Evolutionary conservation across 2,113 vertebrate species (phyloP).

Genomic region (Nesoenas mayeri): DNA sequence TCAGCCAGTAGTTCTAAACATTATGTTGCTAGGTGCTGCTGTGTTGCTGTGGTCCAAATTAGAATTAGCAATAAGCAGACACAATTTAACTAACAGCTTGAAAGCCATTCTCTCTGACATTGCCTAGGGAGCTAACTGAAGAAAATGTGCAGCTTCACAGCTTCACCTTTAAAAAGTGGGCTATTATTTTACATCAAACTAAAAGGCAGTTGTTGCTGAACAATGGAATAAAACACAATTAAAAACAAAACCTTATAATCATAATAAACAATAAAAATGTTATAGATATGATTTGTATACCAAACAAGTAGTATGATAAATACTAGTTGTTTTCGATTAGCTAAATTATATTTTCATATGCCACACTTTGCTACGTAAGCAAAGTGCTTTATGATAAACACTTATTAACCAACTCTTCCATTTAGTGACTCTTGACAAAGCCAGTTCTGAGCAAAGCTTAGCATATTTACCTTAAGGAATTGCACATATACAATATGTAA

Average conservation of each 20-base stretch:
- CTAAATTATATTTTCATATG: neutral
- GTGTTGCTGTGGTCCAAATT: conserved; percentile 7
- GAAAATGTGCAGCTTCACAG: conserved; percentile 19
- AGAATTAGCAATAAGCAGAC: neutral
- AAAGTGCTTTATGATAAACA: neutral
- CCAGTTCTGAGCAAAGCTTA: neutral
- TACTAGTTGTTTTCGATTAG: neutral
- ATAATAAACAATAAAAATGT: neutral
- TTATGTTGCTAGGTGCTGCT: neutral
- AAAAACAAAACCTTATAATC: neutral
- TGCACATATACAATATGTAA: neutral
- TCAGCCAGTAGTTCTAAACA: neutral
- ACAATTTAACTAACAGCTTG: neutral
- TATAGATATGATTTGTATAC: neutral
- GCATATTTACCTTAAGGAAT: neutral
- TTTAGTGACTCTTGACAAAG: neutral
- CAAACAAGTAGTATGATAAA: neutral
- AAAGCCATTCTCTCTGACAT: neutral
- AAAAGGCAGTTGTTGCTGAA: neutral
- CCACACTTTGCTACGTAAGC: neutral
- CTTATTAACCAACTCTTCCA: neutral
- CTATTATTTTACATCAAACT: neutral
- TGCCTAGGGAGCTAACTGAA: neutral
- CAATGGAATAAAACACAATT: neutral
- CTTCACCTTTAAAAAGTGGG: neutral